Base-by-base conservation (phyloP, 92 coral and sea anemone genomes). In the Chrysogorgia sp. region DNA sequence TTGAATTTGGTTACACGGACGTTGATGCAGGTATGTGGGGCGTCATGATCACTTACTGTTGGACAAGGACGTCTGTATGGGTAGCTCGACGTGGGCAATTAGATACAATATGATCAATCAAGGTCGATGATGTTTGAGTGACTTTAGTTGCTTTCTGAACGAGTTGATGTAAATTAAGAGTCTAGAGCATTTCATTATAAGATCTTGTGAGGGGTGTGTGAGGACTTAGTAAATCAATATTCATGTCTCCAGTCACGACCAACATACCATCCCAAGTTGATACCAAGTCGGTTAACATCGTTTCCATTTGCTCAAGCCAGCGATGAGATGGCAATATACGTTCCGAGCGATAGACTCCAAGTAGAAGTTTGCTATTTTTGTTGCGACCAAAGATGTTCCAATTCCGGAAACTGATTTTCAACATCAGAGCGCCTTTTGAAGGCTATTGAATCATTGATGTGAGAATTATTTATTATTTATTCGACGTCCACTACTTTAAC, bases 41-140 rank as follows among this genome's bases (percentile, higher is more conserved):
- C 53, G 53, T 47, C 66, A 59, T 59, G 66, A 29, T 59, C 66
- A 59, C 66, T 59, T 8, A 59, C 37, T 29, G 66, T 59, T 25
- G 66, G 66, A 26, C 66, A 59, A 1, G 34, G 35, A 59, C 33
- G 17, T 25, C 17, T 29, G 66, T 59, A 59, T 28, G 24, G 17
- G 66, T 59, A 21, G 37, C 37, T 25, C 66, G 37, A 59, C 20
- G 17, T 59, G 66, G 66, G 35, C 14, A 25, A 21, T 59, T 59
- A 59, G 66, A 25, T 6, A 28, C 14, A 25, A 59, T 59, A 29
- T 59, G 66, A 21, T 59, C 66, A 34, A 29, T 59, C 66, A 59
- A 28, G 28, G 63, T 57, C 2, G 28, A 57, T 2, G 12, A 57
- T 17, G 63, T 57, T 57, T 57, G 63, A 57, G 63, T 57, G 10